A percentile compares a stretch with the other conserved stretches of the same genome.
Evolutionary conservation across 2,113 vertebrate species (phyloP).

Genomic region (Regulus satrapa): DNA sequence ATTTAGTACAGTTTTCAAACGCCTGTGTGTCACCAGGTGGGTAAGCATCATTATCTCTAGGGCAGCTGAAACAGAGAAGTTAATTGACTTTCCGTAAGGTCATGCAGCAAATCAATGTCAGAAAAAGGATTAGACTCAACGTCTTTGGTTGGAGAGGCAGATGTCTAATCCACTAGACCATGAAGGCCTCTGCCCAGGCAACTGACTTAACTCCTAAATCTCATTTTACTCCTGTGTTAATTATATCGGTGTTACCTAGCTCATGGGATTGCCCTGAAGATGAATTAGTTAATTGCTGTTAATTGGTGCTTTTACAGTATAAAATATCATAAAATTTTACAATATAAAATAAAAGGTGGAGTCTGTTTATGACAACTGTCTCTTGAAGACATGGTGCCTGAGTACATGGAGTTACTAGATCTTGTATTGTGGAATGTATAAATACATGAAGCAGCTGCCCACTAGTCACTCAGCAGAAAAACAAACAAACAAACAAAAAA

Average conservation of each 20-base stretch:
- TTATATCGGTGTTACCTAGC: constrained; percentile 31
- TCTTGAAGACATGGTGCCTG: not conserved
- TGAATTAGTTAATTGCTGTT: constrained; percentile 37
- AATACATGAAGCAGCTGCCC: not conserved
- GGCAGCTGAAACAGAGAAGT: constrained; percentile 51
- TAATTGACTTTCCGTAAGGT: constrained; percentile 61
- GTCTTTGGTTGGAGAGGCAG: constrained; percentile 42
- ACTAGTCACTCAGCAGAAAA: not conserved
- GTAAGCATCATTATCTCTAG: constrained; percentile 50
- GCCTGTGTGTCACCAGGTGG: not conserved
- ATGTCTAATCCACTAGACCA: constrained; percentile 59
- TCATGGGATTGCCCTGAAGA: not conserved
- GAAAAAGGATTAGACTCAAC: constrained; percentile 48
- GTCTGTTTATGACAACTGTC: not conserved
- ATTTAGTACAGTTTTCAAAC: not conserved
- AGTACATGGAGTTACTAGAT: not conserved
- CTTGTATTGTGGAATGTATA: not conserved
- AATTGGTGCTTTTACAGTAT: not conserved
- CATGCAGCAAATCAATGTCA: constrained; percentile 47
- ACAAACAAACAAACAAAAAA: too few relatives aligned
- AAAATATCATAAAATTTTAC: not conserved
- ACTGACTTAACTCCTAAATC: constrained; percentile 58
- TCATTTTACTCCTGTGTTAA: constrained; percentile 49
- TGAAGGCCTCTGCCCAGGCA: constrained; percentile 34
- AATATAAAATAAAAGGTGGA: not conserved